Conservation (phyloP, 2,113 vertebrate species). For the Notothenia rossii region DNA sequence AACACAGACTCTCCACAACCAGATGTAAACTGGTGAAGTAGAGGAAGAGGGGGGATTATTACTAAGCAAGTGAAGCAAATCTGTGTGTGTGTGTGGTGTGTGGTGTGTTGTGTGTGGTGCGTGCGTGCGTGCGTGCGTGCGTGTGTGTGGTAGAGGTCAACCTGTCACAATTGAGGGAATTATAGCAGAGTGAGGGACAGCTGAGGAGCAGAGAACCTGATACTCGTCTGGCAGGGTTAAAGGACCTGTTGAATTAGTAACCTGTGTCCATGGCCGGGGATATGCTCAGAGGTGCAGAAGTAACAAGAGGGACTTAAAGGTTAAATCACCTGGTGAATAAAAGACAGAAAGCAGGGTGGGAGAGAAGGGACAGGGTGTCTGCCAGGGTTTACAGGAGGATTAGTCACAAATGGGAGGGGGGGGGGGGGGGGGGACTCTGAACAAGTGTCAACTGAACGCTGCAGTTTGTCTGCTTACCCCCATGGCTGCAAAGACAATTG, state of each 20-base stretch:
- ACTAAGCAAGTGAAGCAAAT: conserved; percentile 46
- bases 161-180: conserved; percentile 43
- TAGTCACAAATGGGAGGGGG: conserved; percentile 43
- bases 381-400: conserved; percentile 70
- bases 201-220: conserved; percentile 71
- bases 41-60: conserved; percentile 41
- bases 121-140: conserved; percentile 5
- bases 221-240: conserved; percentile 50
- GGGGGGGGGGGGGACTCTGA: neutral
- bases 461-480: conserved; percentile 76
- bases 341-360: conserved; percentile 46
- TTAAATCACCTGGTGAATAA: conserved; percentile 80
- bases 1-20: conserved; percentile 22
- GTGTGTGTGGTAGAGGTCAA: conserved; percentile 58
- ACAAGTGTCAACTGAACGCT: neutral
- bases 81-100: conserved; percentile 29
- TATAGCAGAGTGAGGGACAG: conserved; percentile 62
- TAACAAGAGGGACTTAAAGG: conserved; percentile 75
- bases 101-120: conserved; percentile 19
- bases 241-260: conserved; percentile 74
- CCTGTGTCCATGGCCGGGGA: conserved; percentile 54
- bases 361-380: conserved; percentile 54
- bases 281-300: conserved; percentile 75
- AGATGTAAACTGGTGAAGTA: conserved; percentile 18
- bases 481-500: conserved; percentile 89